Conservation (phyloP, 2,113 vertebrate species). For the Chaetorhynchus papuensis region DNA sequence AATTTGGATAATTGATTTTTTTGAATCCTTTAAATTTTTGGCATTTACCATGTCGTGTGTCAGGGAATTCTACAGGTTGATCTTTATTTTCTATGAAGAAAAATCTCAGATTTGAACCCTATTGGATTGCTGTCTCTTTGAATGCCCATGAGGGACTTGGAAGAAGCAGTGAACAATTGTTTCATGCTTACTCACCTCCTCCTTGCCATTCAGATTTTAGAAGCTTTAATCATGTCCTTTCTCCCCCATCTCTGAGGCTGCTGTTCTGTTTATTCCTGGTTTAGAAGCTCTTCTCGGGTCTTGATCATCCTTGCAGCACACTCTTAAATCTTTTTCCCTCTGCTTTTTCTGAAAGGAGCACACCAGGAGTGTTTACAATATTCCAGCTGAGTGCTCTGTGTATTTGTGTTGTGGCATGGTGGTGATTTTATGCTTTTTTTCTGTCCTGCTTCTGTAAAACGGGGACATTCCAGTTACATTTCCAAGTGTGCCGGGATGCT, state of each 20-base stretch:
- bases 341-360: background rate
- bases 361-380: accelerated
- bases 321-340: background rate
- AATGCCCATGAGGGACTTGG: background rate
- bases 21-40: background rate
- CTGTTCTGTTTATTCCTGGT: background rate
- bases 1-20: background rate
- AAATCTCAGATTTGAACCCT: background rate
- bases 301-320: background rate
- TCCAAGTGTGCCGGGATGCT: accelerated
- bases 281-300: background rate
- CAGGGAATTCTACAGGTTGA: background rate
- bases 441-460: background rate
- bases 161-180: background rate
- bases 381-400: background rate
- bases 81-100: background rate
- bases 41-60: background rate
- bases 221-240: background rate
- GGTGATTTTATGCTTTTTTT: background rate
- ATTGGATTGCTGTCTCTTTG: background rate
- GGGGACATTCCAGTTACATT: accelerated
- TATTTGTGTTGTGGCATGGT: background rate
- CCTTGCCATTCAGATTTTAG: background rate
- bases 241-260: background rate
- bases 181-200: background rate